Evolutionary conservation across 2,113 vertebrate genomes (phyloP), one percentile per base, ranked within the genome.

Genomic region (Mobula hypostoma): DNA sequence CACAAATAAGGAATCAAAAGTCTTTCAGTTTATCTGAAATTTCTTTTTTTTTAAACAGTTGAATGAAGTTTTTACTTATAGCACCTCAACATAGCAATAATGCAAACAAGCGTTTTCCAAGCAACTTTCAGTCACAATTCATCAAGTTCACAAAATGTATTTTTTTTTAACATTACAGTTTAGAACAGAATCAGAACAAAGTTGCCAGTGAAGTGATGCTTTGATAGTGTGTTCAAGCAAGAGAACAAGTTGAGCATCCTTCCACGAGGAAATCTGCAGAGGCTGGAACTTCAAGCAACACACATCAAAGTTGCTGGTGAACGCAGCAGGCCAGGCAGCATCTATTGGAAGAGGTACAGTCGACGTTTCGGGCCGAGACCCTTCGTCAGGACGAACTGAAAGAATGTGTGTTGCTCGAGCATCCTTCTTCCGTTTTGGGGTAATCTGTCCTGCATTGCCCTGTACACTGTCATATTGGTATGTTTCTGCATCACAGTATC

Each of bases 401-500:
- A 36, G 36, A 36, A 36, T 36, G 36, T 36, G 36, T 36, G 36
- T 36, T 36, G 36, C 36, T 36, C 36, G 36, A 36, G 36, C 36
- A 36, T 36, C 36, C 70, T 74, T 93, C 6, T 11, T 76, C 14
- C 19, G 32, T 92, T 88, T 40, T 93, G 2, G 27, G 68, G 85
- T 61, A 83, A 40, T 63, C 63, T 94, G 74, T 91, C 94, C 78
- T 94, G 92, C 94, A 94, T 83, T 94, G 83, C 83, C 63, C 85
- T 94, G 58, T 77, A 72, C 40, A 80, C 94, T 94, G 95, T 94
- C 94, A 95, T 94, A 70, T 79, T 94, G 66, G 94, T 94, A 82
- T 94, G 36, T 74, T 83, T 94, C 70, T 94, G 85, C 92, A 94
- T 56, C 72, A 74, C 79, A 94, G 79, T 93, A 95, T 78, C 58